phyloP scores from a whole-genome alignment of 2,113 vertebrate genomes.

The Leuciscus idus region DNA sequence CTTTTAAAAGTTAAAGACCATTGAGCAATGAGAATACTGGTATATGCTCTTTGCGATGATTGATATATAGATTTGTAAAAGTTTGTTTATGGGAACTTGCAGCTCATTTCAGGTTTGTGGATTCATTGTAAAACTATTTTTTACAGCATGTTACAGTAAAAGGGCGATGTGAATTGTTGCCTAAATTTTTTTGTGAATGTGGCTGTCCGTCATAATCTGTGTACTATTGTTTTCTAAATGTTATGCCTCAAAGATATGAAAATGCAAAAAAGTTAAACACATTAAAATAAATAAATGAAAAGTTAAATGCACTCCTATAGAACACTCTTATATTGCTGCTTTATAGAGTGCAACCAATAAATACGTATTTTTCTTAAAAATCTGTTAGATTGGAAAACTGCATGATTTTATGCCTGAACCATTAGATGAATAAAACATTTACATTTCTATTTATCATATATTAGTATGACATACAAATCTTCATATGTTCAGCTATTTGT shows the following conservation, averaged over 20 bases:
- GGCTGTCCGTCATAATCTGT: not conserved
- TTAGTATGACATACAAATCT: not conserved
- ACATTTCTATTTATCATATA: not conserved
- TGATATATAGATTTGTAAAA: not conserved
- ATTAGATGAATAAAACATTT: not conserved
- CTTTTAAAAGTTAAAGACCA: not conserved
- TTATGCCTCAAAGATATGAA: not conserved
- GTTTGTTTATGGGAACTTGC: not conserved
- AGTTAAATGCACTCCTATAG: not conserved
- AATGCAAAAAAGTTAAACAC: not conserved
- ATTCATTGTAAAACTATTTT: not conserved
- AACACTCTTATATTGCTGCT: too few species aligned
- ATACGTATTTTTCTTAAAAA: not conserved
- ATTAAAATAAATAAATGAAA: not conserved
- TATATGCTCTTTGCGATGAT: not conserved
- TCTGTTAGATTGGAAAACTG: not conserved
- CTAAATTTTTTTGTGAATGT: not conserved
- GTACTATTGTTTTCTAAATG: not conserved
- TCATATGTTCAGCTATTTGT: not conserved
- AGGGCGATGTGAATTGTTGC: not conserved
- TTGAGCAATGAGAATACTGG: constrained; percentile 6
- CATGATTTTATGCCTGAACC: not conserved
- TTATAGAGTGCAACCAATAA: too few species aligned
- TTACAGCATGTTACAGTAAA: not conserved
- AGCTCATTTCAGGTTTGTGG: not conserved